Evolutionary conservation across 1,140 invertebrate species (phyloP), one percentile per base, ranked within the genome.

Genomic region (Oncopeltus fasciatus): DNA sequence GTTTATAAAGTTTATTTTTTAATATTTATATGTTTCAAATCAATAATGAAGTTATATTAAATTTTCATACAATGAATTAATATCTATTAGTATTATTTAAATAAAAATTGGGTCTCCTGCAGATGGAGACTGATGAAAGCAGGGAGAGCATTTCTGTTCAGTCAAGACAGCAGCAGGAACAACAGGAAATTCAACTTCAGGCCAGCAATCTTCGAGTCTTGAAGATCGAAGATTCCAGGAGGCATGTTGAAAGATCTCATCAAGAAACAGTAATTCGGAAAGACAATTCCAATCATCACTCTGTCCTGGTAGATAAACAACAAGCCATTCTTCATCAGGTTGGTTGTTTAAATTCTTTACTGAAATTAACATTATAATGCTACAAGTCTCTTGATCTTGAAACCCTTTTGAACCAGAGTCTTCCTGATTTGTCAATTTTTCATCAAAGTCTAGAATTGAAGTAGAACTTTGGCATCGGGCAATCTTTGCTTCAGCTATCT

Each of bases 201-300:
- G 53, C 21, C 16, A 62, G 51, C 31, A 62, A 51, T 21, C 20
- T 62, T 16, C 20, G 61, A 28, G 53, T 62, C 2, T 28, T 62
- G 21, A 62, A 62, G 46, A 62, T 62, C 28, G 61, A 62, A 46
- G 61, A 62, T 33, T n/a, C n/a, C n/a, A 11, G 21, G 51, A 27
- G 33, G 27, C 24, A 28, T 24, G 27, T 43, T 21, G 14, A 18
- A 20, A 53, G 49, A 14, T 18, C 20, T 14, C 63, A 62, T 26
- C 66, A 67, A 47, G 66, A 67, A 46, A 57, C 64, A n/a, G 66
- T 67, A 12, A 67, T 67, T 20, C 64, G 65, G 46, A 67, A 67
- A 47, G 66, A 67, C 43, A 59, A 62, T 56, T 65, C 66, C 14
- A 57, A n/a, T 59, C 66, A 62, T 28, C 62, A 63, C 12, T 47